Percentiles rank a stretch among this genome's conserved stretches.
phyloP scores from a whole-genome alignment of 1,140 invertebrate species.

The Harpegnathos saltator region DNA sequence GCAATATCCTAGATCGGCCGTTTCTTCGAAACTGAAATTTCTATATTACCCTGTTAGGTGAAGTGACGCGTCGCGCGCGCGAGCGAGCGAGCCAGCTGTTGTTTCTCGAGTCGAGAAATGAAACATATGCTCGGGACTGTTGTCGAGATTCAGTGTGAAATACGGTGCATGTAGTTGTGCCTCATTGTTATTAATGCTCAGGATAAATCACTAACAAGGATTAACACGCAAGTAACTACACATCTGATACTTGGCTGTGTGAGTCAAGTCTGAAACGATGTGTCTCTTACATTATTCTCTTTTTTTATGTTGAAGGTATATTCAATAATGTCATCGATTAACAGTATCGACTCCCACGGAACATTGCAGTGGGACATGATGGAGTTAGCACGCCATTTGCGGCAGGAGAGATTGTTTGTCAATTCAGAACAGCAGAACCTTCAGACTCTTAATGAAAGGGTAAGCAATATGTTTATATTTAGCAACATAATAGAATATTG shows the following conservation, averaged over 20 bases:
- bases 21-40: slow-evolving; percentile 6
- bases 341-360: slow-evolving; percentile 81
- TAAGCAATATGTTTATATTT: slow-evolving; percentile 76
- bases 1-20: slow-evolving; percentile 22
- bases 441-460: slow-evolving; percentile 90
- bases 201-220: slow-evolving; percentile 29
- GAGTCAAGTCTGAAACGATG: background rate
- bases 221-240: slow-evolving; percentile 46
- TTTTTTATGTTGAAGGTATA: slow-evolving; percentile 13
- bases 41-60: slow-evolving; percentile 22
- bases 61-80: slow-evolving; percentile 14
- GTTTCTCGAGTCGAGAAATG: slow-evolving; percentile 9
- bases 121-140: background rate
- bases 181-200: slow-evolving; percentile 26
- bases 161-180: background rate
- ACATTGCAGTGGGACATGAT: slow-evolving; percentile 88
- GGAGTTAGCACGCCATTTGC: slow-evolving; percentile 90
- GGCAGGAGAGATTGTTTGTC: slow-evolving; percentile 91
- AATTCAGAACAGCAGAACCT: slow-evolving; percentile 90
- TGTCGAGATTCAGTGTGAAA: background rate
- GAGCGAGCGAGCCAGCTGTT: too few species aligned
- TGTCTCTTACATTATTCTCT: background rate
- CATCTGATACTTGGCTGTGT: background rate
- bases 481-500: background rate
- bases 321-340: slow-evolving; percentile 83